These are phyloP conservation scores for Channa maculata DNA, from an alignment of 2,113 vertebrate species.

Conservation along the genomic window DNA sequence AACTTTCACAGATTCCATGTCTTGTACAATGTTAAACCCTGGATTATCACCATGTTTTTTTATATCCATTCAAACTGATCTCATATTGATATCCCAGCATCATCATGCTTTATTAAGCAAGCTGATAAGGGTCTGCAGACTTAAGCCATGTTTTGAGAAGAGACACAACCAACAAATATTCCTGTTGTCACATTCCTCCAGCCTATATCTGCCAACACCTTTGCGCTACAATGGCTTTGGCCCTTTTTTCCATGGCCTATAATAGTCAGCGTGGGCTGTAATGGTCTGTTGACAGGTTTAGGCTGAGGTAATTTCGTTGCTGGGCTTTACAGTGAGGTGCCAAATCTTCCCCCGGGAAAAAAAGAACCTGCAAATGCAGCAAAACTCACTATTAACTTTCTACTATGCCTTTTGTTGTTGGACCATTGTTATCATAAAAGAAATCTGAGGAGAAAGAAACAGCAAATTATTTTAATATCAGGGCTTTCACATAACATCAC, in stretches of 20 bases:
- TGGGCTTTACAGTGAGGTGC: conserved; percentile 75
- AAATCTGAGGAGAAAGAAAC: conserved; percentile 24
- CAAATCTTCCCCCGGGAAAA: conserved; percentile 76
- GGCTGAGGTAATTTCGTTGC: conserved; percentile 83
- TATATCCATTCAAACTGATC: conserved; percentile 46
- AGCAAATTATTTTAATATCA: conserved; percentile 53
- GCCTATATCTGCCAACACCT: conserved; percentile 85
- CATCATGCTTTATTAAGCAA: conserved; percentile 67
- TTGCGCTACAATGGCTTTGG: conserved; percentile 79
- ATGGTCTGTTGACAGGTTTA: conserved; percentile 86
- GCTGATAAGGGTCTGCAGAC: conserved; percentile 77
- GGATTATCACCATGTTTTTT: conserved; percentile 35
- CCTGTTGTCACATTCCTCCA: conserved; percentile 77
- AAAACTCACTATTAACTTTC: conserved; percentile 49
- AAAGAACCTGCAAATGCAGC: conserved; percentile 56
- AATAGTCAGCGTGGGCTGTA: conserved; percentile 81
- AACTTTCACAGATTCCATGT: conserved; percentile 17
- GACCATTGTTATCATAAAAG: conserved; percentile 41
- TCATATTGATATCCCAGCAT: conserved; percentile 57
- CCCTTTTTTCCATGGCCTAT: conserved; percentile 67
- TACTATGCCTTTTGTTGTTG: conserved; percentile 48
- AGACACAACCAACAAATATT: conserved; percentile 71
- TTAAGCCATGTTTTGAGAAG: conserved; percentile 69
- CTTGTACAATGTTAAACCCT: conserved; percentile 13
- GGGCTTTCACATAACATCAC: conserved; percentile 14